Base-by-base conservation (phyloP, 2,888 invertebrate genomes). In the Monopis laevigella region DNA sequence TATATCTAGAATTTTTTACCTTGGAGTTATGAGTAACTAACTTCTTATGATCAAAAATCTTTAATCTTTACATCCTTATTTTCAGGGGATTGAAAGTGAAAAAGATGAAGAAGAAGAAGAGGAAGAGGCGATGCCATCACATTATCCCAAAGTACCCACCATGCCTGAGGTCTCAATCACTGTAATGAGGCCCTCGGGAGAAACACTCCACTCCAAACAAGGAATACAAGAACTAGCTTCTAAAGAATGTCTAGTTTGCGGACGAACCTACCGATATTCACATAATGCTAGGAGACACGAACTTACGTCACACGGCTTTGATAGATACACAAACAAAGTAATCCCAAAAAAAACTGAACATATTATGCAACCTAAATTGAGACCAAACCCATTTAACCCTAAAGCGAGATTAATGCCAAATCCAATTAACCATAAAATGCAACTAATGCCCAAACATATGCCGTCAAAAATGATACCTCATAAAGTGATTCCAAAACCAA, bases 251-350 rank as follows among this genome's bases (percentile, higher is more conserved):
- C 70, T 82, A 8, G 73, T 82, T 8, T 82, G 82, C 45, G 71
- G 75, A 4, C 70, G 82, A 17, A 63, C 73, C 6, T 82, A 82
- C 51, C 63, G 81, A 47, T 82, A 82, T 53, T 82, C 82, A 0
- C 82, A 82, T 51, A 82, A 82, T 46, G 82, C 82, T 3, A 59
- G 82, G 34, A 63, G 82, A 16, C 82, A 82, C 46, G 82, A 82
- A 48, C 70, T 82, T 28, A 72, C 70, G 1, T 56, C 82, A 2
- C 82, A 82, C 47, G 61, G 67, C 43, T 82, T 82, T 47, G 82
- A 82, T 49, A 64, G 82, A 41, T 82, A 82, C 54, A 81, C 81
- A 12, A 82, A 82, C 51, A 81, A 77, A 59, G 55, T 69, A 8
- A 49, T 55, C 26, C 69, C 70, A 49, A 75, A 41, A 13, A 29